Conservation (phyloP, 2,888 invertebrate genomes). For the Eupithecia centaureata region DNA sequence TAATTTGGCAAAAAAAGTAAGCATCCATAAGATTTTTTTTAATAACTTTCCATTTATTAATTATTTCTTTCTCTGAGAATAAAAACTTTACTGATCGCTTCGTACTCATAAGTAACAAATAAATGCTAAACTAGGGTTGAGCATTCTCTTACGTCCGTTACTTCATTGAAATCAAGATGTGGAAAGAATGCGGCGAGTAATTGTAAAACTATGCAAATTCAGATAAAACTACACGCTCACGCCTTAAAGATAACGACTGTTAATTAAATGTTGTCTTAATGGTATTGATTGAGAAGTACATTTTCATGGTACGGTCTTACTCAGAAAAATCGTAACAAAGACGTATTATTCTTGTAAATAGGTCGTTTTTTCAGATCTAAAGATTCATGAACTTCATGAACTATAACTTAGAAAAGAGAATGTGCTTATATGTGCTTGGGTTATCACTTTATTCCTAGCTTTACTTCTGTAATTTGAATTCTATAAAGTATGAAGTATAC, state of each 20-base stretch:
- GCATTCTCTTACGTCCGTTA: slow-evolving; percentile 15
- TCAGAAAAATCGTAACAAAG: too few species aligned
- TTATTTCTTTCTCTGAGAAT: background rate
- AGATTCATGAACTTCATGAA: too few species aligned
- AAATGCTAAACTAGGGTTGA: background rate
- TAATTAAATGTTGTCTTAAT: slow-evolving; percentile 31
- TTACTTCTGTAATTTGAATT: too few species aligned
- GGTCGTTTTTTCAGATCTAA: too few species aligned
- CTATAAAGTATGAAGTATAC: too few species aligned
- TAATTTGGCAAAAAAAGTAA: too few species aligned
- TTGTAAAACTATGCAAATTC: slow-evolving; percentile 79
- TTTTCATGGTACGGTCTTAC: slow-evolving; percentile 20
- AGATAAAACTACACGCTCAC: slow-evolving; percentile 27
- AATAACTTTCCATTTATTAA: too few species aligned
- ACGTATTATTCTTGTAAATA: too few species aligned
- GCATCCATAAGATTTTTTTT: too few species aligned
- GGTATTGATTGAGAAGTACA: slow-evolving; percentile 29
- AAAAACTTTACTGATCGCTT: background rate
- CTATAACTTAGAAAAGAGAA: too few species aligned
- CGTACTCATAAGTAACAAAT: background rate
- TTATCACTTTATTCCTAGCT: too few species aligned
- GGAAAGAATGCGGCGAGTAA: slow-evolving; percentile 73
- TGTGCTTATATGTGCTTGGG: too few species aligned
- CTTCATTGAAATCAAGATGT: slow-evolving; percentile 47
- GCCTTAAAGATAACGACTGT: slow-evolving; percentile 29